Conservation (phyloP, 2,797 vertebrate species). For the Acipenser ruthenus region DNA sequence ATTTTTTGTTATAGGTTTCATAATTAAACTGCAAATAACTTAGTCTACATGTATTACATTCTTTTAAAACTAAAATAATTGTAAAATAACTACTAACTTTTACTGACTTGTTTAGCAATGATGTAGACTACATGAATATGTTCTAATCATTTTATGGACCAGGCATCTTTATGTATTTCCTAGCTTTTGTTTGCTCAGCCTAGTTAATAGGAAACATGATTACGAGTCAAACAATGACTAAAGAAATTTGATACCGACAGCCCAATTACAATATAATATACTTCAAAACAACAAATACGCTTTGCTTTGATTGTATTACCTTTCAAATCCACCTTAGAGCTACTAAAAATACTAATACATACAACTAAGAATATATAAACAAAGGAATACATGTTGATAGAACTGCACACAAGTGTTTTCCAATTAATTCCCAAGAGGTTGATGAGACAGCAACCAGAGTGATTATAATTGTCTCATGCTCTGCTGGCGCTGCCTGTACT, state of each 20-base stretch:
- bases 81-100: too few species aligned
- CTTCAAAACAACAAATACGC: background rate
- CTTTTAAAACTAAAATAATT: too few species aligned
- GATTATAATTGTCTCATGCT: slow-evolving; percentile 8
- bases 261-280: background rate
- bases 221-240: background rate
- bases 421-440: slow-evolving; percentile 5
- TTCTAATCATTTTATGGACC: too few species aligned
- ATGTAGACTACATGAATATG: too few species aligned
- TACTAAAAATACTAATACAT: too few species aligned
- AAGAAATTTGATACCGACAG: background rate
- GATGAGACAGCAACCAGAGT: slow-evolving; percentile 4
- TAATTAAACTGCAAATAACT: too few species aligned
- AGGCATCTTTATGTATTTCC: too few species aligned
- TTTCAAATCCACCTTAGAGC: too few species aligned
- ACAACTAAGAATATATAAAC: background rate
- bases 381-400: background rate
- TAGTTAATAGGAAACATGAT: slow-evolving; percentile 1
- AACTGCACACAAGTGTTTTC: slow-evolving; percentile 17
- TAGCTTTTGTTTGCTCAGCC: too few species aligned
- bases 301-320: background rate
- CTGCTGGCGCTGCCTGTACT: background rate
- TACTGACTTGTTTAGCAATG: too few species aligned
- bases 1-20: too few species aligned
- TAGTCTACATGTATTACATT: too few species aligned